Conservation (phyloP, 1,140 invertebrate genomes). For the Drosophila mayri region DNA sequence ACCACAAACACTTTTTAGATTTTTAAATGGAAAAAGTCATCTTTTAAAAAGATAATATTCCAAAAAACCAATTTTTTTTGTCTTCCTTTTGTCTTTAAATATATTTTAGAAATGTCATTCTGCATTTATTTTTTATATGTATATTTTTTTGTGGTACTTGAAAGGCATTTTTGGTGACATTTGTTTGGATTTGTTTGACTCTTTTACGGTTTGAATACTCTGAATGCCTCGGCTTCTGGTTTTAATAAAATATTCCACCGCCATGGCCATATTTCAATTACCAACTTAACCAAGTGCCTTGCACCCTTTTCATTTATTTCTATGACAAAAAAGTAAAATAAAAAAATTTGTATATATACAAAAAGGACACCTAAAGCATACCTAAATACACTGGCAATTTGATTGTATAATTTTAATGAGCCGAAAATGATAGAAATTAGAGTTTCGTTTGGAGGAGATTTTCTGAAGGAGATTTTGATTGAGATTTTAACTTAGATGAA, state of each 20-base stretch:
- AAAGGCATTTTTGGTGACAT: neutral
- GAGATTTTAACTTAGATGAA: no score
- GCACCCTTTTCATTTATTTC: constrained; percentile 5
- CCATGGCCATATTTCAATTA: constrained; percentile 14
- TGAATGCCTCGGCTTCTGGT: neutral
- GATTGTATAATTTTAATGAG: neutral
- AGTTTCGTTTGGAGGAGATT: no score
- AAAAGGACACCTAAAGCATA: neutral
- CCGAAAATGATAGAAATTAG: neutral
- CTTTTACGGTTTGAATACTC: constrained; percentile 1
- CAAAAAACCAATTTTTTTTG: neutral
- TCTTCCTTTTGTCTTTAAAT: neutral
- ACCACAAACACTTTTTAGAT: neutral
- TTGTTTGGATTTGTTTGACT: neutral
- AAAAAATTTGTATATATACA: neutral
- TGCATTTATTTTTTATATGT: no score
- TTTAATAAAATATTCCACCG: constrained; percentile 8
- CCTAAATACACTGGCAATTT: neutral
- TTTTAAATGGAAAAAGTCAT: neutral
- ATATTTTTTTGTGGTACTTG: neutral
- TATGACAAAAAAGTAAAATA: neutral
- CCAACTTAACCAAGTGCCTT: constrained; percentile 3
- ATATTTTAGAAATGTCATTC: neutral
- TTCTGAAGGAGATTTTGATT: no score
- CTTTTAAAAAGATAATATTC: neutral